Conservation (phyloP, 2,113 vertebrate genomes). For the Procapra przewalskii region DNA sequence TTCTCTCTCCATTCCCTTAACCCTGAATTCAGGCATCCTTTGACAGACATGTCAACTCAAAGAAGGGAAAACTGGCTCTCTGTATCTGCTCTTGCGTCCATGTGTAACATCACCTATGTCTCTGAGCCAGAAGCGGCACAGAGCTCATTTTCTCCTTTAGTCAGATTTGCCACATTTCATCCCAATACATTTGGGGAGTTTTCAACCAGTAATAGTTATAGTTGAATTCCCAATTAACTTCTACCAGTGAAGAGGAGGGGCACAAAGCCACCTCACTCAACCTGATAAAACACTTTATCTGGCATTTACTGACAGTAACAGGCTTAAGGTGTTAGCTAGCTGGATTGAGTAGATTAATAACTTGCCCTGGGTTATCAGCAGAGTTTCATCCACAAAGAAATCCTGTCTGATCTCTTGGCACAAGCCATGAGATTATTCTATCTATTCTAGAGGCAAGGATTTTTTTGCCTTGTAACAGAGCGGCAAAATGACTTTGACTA, state of each 20-base stretch:
- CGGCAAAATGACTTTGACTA: conserved; percentile 17
- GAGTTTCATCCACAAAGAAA: conserved; percentile 76
- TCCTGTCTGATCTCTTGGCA: conserved; percentile 75
- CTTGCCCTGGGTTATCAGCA: conserved; percentile 73
- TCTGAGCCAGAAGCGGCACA: not conserved
- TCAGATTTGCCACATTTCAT: not conserved
- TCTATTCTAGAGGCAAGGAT: conserved; percentile 30
- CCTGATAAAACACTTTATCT: conserved; percentile 71
- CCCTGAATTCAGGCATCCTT: not conserved
- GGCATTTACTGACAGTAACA: conserved; percentile 70
- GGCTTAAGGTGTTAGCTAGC: conserved; percentile 67
- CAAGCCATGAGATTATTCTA: conserved; percentile 70
- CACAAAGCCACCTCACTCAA: conserved; percentile 42
- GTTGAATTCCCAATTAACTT: conserved; percentile 59
- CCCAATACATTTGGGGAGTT: not conserved
- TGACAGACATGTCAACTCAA: not conserved
- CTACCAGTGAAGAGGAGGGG: conserved; percentile 30
- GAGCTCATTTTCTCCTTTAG: not conserved
- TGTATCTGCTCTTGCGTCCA: not conserved
- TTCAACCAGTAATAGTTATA: conserved; percentile 16
- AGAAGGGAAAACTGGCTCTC: not conserved
- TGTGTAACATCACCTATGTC: not conserved
- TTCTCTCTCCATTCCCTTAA: not conserved
- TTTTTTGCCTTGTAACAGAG: conserved; percentile 17
- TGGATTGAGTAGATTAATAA: conserved; percentile 74